Evolutionary conservation across 2,113 vertebrate species (phyloP).

Genomic region (Butastur rufipennis): DNA sequence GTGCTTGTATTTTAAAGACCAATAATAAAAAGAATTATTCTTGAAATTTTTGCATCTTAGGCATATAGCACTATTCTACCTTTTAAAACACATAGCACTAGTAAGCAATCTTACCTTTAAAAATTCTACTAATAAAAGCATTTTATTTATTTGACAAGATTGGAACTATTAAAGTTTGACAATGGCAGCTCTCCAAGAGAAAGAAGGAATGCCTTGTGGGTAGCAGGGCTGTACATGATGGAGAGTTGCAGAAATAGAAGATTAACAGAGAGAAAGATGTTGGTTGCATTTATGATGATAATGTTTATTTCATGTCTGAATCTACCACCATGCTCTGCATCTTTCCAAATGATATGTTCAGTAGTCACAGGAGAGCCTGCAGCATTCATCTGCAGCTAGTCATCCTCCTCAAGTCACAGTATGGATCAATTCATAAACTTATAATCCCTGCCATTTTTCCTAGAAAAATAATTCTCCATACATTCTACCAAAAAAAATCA

Average conservation of each 20-base stretch:
- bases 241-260: neutral
- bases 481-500: neutral
- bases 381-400: neutral
- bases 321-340: neutral
- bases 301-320: neutral
- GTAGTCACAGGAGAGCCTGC: neutral
- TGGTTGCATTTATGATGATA: neutral
- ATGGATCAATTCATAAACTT: neutral
- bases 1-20: neutral
- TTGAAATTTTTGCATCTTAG: neutral
- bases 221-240: neutral
- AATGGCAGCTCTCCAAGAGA: neutral
- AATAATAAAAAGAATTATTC: neutral
- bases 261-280: neutral
- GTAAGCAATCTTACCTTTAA: neutral
- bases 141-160: neutral
- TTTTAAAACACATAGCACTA: neutral
- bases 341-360: neutral
- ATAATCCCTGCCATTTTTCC: neutral
- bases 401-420: neutral
- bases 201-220: neutral
- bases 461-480: neutral
- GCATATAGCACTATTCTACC: neutral
- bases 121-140: neutral
- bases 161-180: neutral